phyloP scores from a whole-genome alignment of 2,888 invertebrate genomes.

The Temnothorax ravouxi region DNA sequence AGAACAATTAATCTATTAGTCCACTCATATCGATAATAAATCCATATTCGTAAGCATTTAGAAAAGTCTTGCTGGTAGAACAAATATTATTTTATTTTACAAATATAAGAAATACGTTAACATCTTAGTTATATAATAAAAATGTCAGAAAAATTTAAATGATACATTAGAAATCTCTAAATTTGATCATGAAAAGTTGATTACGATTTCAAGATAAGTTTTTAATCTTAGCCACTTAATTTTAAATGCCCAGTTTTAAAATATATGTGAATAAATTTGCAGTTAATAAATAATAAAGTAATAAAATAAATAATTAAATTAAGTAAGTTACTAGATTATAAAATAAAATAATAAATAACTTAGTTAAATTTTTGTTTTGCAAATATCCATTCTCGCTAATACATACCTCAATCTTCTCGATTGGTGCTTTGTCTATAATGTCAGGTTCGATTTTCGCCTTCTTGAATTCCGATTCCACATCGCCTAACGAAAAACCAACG shows the following conservation, averaged over 20 bases:
- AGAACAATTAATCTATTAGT: not conserved
- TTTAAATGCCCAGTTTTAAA: not conserved
- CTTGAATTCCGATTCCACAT: slow-evolving; percentile 82
- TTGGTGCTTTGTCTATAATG: slow-evolving; percentile 81
- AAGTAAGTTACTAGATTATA: not conserved
- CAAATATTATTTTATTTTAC: not conserved
- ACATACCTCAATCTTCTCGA: slow-evolving; percentile 82
- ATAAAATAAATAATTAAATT: not conserved
- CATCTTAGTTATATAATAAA: not conserved
- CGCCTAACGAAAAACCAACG: slow-evolving; percentile 73
- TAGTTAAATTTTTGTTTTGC: not conserved
- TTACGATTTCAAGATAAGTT: not conserved
- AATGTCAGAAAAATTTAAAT: not conserved
- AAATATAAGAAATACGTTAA: not conserved
- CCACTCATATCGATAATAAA: not conserved
- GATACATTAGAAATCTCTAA: not conserved
- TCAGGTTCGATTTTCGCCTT: slow-evolving; percentile 83
- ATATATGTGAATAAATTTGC: not conserved
- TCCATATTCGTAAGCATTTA: not conserved
- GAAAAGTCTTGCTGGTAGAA: not conserved
- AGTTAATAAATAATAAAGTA: too few species aligned
- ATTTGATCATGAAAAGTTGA: not conserved
- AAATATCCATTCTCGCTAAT: not conserved
- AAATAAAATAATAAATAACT: too few species aligned
- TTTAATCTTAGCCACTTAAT: not conserved